Evolutionary conservation across 2,113 vertebrate genomes (phyloP).

Genomic region (Lutjanus erythropterus): DNA sequence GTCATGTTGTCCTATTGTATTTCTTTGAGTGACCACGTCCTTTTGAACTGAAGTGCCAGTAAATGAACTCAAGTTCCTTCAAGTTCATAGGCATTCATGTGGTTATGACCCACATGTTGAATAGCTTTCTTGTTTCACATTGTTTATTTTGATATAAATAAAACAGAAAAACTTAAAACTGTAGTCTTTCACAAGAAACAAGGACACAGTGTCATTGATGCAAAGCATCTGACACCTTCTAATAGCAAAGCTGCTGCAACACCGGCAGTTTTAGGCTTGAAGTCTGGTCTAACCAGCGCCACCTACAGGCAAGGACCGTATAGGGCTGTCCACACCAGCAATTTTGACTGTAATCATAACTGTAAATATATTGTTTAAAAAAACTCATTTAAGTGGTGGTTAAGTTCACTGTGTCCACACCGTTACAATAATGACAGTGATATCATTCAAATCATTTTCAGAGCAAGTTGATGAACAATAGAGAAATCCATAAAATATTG

Average conservation of each 20-base stretch:
- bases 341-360: neutral
- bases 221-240: constrained; percentile 2
- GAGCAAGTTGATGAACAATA: no score
- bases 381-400: no score
- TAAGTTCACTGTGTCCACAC: no score
- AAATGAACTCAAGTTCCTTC: neutral
- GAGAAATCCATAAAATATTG: no score
- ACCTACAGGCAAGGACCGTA: neutral
- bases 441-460: no score
- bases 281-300: neutral
- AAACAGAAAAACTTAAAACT: neutral
- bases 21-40: neutral
- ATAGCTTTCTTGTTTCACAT: neutral
- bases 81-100: neutral
- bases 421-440: no score
- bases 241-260: constrained; percentile 2
- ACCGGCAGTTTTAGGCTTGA: neutral
- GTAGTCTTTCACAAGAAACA: neutral
- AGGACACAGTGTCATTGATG: neutral
- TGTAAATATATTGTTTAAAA: no score
- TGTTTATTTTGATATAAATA: neutral
- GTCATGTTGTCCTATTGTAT: neutral
- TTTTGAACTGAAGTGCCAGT: neutral
- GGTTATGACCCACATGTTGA: neutral
- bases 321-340: neutral